Percentiles rank a stretch among this genome's conserved stretches.
These are phyloP conservation scores for Gallinago solitaria DNA, from an alignment of 2,797 vertebrate genomes.

Conservation along the genomic window DNA sequence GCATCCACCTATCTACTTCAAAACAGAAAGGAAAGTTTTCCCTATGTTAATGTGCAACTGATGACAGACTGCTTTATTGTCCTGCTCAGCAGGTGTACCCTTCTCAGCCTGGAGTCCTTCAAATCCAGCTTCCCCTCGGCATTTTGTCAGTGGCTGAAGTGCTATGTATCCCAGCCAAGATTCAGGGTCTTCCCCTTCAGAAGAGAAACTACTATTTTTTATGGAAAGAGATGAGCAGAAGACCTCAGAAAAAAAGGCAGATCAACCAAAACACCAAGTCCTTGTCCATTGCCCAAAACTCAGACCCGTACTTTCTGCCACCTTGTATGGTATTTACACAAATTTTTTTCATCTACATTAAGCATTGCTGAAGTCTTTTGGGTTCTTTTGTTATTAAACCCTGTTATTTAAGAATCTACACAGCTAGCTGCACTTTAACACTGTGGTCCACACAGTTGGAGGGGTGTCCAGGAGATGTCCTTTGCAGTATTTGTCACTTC, in stretches of 20 bases:
- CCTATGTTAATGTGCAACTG: not conserved
- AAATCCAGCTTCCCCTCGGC: not conserved
- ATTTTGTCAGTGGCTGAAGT: not conserved
- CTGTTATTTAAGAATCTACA: not conserved
- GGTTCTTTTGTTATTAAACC: not conserved
- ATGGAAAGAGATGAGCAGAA: not conserved
- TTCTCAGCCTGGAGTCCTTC: not conserved
- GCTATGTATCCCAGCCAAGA: not conserved
- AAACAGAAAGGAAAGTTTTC: not conserved
- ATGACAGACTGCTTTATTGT: not conserved
- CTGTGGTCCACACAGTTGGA: not conserved
- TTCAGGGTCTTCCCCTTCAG: not conserved
- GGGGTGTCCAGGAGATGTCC: not conserved
- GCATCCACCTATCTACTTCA: not conserved
- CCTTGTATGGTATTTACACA: not conserved
- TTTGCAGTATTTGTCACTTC: not conserved
- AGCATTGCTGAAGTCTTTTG: accelerated
- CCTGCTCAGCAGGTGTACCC: not conserved
- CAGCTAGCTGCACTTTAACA: not conserved
- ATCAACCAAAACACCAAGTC: not conserved
- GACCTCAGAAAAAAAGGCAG: not conserved
- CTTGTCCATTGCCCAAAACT: not conserved
- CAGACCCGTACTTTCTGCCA: not conserved
- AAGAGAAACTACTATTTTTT: not conserved
- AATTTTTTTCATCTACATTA: not conserved